Conservation (phyloP, 92 coral and sea anemone genomes). For the Siderastrea radians region DNA sequence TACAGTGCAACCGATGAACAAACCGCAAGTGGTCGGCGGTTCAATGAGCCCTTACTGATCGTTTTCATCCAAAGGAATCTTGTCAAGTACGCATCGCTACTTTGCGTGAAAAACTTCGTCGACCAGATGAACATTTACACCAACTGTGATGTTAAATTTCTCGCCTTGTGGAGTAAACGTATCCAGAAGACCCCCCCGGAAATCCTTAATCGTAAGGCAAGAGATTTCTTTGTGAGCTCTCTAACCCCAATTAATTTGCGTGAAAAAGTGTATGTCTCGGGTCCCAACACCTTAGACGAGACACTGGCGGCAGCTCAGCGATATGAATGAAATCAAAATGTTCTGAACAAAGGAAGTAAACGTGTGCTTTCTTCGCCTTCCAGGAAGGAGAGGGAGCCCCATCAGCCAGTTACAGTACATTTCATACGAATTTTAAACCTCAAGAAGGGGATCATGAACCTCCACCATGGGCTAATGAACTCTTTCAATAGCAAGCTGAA, state of each 20-base stretch:
- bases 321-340: constrained; percentile 27
- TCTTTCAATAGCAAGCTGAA: too few species aligned
- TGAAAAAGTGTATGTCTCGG: constrained; percentile 15
- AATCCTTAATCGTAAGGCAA: constrained; percentile 24
- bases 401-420: not conserved
- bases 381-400: not conserved
- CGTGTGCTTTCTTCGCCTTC: constrained; percentile 17
- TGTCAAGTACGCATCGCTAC: constrained; percentile 5
- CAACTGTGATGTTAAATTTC: constrained; percentile 2
- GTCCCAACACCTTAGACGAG: constrained; percentile 17
- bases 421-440: not conserved
- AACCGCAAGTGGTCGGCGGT: not conserved
- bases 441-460: constrained; percentile 11
- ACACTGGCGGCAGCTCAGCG: constrained; percentile 35
- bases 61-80: not conserved
- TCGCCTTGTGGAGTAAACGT: constrained; percentile 26
- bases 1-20: constrained; percentile 32
- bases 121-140: not conserved
- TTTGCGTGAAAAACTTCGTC: not conserved
- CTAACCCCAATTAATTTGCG: constrained; percentile 20
- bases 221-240: constrained; percentile 31
- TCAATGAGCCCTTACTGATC: not conserved
- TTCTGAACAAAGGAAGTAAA: not conserved
- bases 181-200: constrained; percentile 26
- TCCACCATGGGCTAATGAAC: constrained; percentile 15